A percentile compares a stretch with the other conserved stretches of the same genome.
These are phyloP conservation scores for Sinotaia quadrata DNA, from an alignment of 2,888 invertebrate genomes.

Conservation along the genomic window DNA sequence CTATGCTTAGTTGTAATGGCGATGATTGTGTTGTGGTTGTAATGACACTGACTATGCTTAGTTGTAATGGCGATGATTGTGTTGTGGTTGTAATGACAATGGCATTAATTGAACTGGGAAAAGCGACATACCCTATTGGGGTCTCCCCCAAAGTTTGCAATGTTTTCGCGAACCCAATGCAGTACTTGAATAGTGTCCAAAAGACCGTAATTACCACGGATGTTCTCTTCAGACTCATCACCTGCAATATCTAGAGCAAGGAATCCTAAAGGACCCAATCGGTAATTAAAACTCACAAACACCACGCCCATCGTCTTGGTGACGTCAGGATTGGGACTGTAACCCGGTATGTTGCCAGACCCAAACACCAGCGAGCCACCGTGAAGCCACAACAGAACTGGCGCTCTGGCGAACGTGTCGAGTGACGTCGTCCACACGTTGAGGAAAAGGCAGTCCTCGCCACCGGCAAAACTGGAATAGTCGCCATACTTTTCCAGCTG, in stretches of 20 bases:
- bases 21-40: constrained; percentile 1
- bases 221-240: constrained; percentile 38
- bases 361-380: constrained; percentile 56
- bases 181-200: constrained; percentile 57
- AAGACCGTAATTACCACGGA: constrained; percentile 59
- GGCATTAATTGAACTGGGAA: not conserved
- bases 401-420: constrained; percentile 43
- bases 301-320: constrained; percentile 85
- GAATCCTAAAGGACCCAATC: constrained; percentile 82
- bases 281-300: constrained; percentile 89
- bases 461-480: constrained; percentile 27
- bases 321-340: constrained; percentile 81
- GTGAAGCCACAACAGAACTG: constrained; percentile 69
- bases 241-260: constrained; percentile 77
- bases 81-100: not conserved
- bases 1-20: not conserved
- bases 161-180: constrained; percentile 55
- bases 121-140: constrained; percentile 35
- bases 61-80: not conserved
- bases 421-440: constrained; percentile 64
- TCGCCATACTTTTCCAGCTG: constrained; percentile 34
- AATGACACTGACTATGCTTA: too few relatives aligned
- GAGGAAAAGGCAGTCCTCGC: constrained; percentile 59
- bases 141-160: constrained; percentile 56
- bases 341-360: constrained; percentile 49